Evolutionary conservation across 2,113 vertebrate species (phyloP).

Genomic region (Columba livia): DNA sequence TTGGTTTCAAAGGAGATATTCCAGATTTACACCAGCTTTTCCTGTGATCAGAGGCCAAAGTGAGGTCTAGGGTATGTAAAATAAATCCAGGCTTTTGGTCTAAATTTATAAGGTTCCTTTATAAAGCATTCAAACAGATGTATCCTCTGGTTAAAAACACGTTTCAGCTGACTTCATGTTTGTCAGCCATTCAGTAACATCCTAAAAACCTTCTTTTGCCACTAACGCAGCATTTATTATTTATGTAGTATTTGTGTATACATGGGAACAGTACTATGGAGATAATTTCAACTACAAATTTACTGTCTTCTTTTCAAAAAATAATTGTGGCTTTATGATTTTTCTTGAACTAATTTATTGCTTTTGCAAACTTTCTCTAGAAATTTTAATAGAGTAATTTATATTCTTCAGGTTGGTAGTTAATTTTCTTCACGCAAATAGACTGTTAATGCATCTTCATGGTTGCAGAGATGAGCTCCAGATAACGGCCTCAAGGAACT

Average conservation of each 20-base stretch:
- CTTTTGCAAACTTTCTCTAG: background rate
- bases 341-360: background rate
- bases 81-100: slow-evolving; percentile 6
- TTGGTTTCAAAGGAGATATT: slow-evolving; percentile 1
- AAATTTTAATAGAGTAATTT: background rate
- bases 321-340: background rate
- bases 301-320: background rate
- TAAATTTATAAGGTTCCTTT: slow-evolving; percentile 22
- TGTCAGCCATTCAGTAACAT: background rate
- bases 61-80: background rate
- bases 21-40: background rate
- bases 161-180: background rate
- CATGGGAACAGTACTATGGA: background rate
- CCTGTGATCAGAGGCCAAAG: slow-evolving; percentile 29
- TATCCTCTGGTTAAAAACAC: background rate
- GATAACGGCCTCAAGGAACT: background rate
- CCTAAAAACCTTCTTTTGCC: background rate
- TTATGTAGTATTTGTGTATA: background rate
- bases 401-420: background rate
- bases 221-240: background rate
- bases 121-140: slow-evolving; percentile 23
- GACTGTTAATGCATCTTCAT: background rate
- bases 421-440: background rate
- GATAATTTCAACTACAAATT: slow-evolving; percentile 1
- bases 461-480: background rate